Conservation (phyloP, 2,797 vertebrate species). For the Pteropus rufus region DNA sequence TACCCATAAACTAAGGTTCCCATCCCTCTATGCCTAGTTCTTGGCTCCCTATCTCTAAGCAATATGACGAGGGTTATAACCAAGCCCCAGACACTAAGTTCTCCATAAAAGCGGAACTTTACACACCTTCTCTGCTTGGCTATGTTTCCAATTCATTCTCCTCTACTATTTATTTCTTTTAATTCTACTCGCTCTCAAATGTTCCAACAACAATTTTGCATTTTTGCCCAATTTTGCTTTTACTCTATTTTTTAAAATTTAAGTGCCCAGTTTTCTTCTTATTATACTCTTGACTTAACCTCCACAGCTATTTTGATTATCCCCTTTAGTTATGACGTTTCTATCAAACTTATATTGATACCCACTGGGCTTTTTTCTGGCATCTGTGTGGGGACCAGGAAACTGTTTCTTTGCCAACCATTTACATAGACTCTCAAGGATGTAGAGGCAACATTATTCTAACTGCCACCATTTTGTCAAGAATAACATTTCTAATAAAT, state of each 20-base stretch:
- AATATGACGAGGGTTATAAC: background rate
- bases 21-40: background rate
- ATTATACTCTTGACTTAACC: background rate
- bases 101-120: background rate
- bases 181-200: background rate
- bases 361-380: background rate
- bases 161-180: background rate
- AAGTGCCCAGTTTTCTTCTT: background rate
- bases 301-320: background rate
- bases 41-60: background rate
- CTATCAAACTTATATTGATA: background rate
- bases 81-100: background rate
- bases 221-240: background rate
- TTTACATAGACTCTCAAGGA: background rate
- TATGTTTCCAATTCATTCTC: background rate
- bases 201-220: background rate
- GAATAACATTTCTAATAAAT: background rate
- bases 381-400: accelerated
- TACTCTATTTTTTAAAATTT: background rate
- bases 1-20: background rate
- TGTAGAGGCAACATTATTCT: background rate
- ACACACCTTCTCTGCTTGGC: background rate
- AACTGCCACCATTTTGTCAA: background rate
- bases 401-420: background rate
- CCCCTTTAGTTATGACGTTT: background rate